Conservation (phyloP, 2,113 vertebrate genomes). For the Gavialis gangeticus region DNA sequence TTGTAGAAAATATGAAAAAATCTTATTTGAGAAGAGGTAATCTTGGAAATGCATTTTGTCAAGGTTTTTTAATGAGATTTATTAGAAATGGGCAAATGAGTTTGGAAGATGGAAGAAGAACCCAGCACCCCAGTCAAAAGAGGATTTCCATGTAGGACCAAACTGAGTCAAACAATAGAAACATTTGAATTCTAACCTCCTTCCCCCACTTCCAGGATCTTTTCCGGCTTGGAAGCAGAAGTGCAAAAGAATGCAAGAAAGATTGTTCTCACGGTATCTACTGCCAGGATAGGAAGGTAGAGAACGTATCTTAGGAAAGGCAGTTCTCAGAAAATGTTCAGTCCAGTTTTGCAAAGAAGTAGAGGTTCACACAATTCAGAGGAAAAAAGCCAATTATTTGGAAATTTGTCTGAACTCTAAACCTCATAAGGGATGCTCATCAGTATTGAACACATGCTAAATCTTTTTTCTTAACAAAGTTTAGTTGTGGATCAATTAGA, state of each 20-base stretch:
- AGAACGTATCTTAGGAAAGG: constrained; percentile 48
- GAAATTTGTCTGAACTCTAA: constrained; percentile 13
- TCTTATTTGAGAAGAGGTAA: not conserved
- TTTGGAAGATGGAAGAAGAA: not conserved
- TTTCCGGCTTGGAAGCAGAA: constrained; percentile 47
- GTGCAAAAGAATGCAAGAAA: constrained; percentile 48
- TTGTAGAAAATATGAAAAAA: not conserved
- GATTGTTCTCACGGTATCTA: constrained; percentile 38
- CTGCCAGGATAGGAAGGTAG: constrained; percentile 45
- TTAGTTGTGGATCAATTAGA: not conserved
- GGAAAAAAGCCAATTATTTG: not conserved
- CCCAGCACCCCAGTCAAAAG: constrained; percentile 27
- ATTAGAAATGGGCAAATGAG: not conserved
- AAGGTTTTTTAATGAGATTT: not conserved
- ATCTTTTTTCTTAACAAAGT: not conserved
- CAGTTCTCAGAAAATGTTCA: not conserved
- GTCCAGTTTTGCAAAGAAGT: constrained; percentile 26
- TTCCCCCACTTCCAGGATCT: constrained; percentile 64
- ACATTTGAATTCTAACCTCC: constrained; percentile 57
- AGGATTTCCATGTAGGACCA: constrained; percentile 62
- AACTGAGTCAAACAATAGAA: constrained; percentile 28
- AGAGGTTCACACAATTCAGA: not conserved
- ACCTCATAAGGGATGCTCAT: not conserved
- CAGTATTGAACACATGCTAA: not conserved
- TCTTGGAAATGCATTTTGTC: too few relatives aligned